Evolutionary conservation across 1,140 invertebrate genomes (phyloP).

Genomic region (Spodoptera frugiperda): DNA sequence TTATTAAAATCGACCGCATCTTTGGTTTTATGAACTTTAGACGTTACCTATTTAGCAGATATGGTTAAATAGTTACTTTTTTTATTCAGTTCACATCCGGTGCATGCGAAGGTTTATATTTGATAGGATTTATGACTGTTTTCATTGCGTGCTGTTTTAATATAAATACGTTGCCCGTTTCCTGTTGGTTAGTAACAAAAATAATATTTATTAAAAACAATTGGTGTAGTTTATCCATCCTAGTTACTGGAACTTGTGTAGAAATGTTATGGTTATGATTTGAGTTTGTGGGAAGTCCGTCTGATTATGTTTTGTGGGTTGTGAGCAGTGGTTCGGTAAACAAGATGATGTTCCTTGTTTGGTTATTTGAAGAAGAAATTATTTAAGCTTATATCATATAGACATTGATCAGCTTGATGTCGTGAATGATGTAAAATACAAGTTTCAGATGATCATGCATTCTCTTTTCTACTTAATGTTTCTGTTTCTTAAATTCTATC

Average conservation of each 20-base stretch:
- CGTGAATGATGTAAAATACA: too few species aligned
- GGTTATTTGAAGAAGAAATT: too few species aligned
- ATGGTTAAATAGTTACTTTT: constrained; percentile 74
- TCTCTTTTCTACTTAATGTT: too few species aligned
- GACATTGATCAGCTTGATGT: too few species aligned
- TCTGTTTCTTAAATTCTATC: too few species aligned
- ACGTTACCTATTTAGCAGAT: constrained; percentile 67
- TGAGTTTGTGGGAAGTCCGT: background rate
- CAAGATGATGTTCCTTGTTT: too few species aligned
- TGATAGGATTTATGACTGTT: constrained; percentile 83
- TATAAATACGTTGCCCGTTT: constrained; percentile 81
- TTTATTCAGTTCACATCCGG: constrained; percentile 79
- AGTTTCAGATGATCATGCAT: too few species aligned
- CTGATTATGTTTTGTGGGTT: background rate
- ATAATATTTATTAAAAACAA: constrained; percentile 77
- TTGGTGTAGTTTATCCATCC: constrained; percentile 57
- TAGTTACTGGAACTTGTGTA: constrained; percentile 48
- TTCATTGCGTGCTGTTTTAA: constrained; percentile 81
- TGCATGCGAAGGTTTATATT: constrained; percentile 71
- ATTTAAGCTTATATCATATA: too few species aligned
- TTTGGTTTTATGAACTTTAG: constrained; percentile 61
- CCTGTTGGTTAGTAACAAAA: constrained; percentile 74
- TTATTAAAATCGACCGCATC: constrained; percentile 71
- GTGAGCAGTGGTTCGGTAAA: background rate
- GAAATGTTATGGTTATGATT: constrained; percentile 38